These are phyloP conservation scores for Oxygymnocypris stewartii DNA, from an alignment of 2,113 vertebrate species.

Conservation along the genomic window DNA sequence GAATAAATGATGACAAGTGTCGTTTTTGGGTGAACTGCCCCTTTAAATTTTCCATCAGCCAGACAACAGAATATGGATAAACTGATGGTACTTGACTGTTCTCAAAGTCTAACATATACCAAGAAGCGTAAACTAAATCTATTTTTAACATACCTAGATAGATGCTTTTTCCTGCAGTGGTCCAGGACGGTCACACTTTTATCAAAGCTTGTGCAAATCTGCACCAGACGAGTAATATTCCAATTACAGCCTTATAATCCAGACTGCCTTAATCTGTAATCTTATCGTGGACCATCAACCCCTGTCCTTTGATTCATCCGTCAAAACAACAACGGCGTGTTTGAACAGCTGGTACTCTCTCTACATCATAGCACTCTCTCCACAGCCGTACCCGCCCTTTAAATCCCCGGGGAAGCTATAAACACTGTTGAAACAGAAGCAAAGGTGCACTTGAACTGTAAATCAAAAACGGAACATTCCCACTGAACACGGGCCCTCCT, in stretches of 20 bases:
- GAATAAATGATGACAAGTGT: too few species aligned
- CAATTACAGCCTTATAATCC: constrained; percentile 59
- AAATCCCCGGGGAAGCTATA: constrained; percentile 21
- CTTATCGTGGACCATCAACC: constrained; percentile 43
- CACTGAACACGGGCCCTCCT: background rate
- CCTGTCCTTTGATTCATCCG: background rate
- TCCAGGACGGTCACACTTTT: constrained; percentile 28
- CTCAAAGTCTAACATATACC: background rate
- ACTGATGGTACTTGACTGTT: background rate
- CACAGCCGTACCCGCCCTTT: constrained; percentile 21
- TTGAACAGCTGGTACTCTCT: constrained; percentile 39
- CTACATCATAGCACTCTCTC: constrained; percentile 27
- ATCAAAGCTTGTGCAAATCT: constrained; percentile 57
- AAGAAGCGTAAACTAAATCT: constrained; percentile 9
- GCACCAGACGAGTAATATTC: constrained; percentile 47
- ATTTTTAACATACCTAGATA: constrained; percentile 56
- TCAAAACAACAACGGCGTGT: constrained; percentile 10
- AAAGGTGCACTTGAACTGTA: constrained; percentile 24
- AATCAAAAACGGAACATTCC: constrained; percentile 2
- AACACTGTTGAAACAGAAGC: constrained; percentile 36
- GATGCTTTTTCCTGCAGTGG: constrained; percentile 48
- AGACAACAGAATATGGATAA: background rate
- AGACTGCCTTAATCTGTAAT: constrained; percentile 51
- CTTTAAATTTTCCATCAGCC: background rate
- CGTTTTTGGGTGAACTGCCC: background rate